A percentile compares a stretch with the other conserved stretches of the same genome.
These are phyloP conservation scores for Fistularia tabacaria DNA, from an alignment of 2,797 vertebrate species.

Conservation along the genomic window DNA sequence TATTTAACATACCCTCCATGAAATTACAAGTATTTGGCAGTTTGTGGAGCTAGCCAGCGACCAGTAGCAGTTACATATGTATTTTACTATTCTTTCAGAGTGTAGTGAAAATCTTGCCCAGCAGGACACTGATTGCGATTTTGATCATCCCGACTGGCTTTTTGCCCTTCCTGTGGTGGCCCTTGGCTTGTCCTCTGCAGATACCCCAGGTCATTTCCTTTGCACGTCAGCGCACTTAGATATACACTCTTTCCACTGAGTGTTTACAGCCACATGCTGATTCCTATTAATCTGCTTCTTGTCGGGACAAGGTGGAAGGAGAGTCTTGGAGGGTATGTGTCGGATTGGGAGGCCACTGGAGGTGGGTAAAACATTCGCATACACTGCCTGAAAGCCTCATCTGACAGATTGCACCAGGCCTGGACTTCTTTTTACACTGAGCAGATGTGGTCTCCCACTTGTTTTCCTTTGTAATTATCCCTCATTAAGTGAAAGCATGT, in stretches of 20 bases:
- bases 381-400: constrained; percentile 60
- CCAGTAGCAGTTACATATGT: constrained; percentile 34
- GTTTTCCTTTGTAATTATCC: constrained; percentile 98
- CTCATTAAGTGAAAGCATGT: constrained; percentile 96
- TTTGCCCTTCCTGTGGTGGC: constrained; percentile 70
- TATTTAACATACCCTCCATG: constrained; percentile 17
- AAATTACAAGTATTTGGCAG: constrained; percentile 46
- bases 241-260: constrained; percentile 64
- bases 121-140: constrained; percentile 64
- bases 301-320: constrained; percentile 58
- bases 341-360: constrained; percentile 45
- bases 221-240: constrained; percentile 49
- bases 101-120: constrained; percentile 54
- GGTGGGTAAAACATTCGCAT: constrained; percentile 54
- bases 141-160: constrained; percentile 49
- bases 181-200: constrained; percentile 50
- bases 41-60: constrained; percentile 34
- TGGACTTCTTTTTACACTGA: constrained; percentile 83
- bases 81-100: constrained; percentile 38
- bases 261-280: constrained; percentile 89
- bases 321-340: constrained; percentile 50
- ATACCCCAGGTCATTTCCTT: constrained; percentile 61
- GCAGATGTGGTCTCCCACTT: constrained; percentile 90
- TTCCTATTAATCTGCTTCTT: constrained; percentile 93
- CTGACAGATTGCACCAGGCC: constrained; percentile 82